Conservation (phyloP, 1,140 invertebrate species). For the Leptinotarsa lineolata region DNA sequence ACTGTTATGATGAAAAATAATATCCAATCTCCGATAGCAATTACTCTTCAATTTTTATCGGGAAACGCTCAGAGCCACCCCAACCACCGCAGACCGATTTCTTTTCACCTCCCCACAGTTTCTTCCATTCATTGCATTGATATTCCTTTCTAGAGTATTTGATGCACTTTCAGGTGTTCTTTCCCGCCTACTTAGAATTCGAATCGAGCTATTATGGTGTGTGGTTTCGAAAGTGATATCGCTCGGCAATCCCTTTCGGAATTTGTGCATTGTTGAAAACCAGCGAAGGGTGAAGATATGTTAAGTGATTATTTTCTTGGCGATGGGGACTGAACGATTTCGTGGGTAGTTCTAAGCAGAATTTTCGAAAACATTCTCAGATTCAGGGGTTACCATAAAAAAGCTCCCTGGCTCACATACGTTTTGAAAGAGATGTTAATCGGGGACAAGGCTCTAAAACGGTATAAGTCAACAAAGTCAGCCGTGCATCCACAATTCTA, state of each 20-base stretch:
- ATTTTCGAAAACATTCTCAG: too few species aligned
- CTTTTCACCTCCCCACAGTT: neutral
- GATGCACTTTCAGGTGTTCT: constrained; percentile 30
- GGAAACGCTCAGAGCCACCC: neutral
- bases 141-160: constrained; percentile 9
- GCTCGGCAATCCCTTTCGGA: neutral
- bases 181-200: constrained; percentile 26
- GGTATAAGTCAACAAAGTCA: too few species aligned
- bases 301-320: neutral
- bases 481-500: too few species aligned
- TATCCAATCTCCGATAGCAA: neutral
- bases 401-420: too few species aligned
- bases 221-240: constrained; percentile 32
- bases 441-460: too few species aligned
- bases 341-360: neutral
- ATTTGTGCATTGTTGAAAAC: constrained; percentile 14
- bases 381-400: too few species aligned
- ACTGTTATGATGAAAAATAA: neutral
- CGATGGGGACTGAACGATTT: neutral
- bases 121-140: constrained; percentile 20
- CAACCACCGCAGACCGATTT: neutral
- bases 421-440: too few species aligned
- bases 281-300: constrained; percentile 9
- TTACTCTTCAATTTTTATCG: constrained; percentile 2
- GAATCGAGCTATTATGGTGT: constrained; percentile 21